Percentiles rank a stretch among this genome's conserved stretches.
Conservation (phyloP, 1,140 invertebrate species). For the Oncopeltus fasciatus region DNA sequence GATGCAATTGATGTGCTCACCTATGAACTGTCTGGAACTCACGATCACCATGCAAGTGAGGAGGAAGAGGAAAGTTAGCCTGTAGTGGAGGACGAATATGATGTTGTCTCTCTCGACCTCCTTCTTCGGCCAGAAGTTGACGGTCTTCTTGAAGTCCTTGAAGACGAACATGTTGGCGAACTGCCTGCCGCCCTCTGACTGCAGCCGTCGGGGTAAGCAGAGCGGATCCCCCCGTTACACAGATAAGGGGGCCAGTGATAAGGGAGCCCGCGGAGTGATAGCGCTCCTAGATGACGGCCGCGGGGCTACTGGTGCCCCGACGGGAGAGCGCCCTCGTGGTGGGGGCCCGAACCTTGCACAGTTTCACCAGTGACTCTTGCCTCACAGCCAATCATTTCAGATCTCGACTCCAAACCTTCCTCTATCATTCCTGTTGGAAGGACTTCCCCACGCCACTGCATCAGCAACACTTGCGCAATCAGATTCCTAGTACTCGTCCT, state of each 20-base stretch:
- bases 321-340: not conserved
- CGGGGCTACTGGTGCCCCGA: not conserved
- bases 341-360: not conserved
- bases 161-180: slow-evolving; percentile 17
- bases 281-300: not conserved
- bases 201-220: too few species aligned
- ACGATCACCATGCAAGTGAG: slow-evolving; percentile 80
- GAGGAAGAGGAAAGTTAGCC: slow-evolving; percentile 78
- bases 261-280: not conserved
- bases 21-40: slow-evolving; percentile 84
- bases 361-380: too few species aligned
- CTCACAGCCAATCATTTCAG: too few species aligned
- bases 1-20: slow-evolving; percentile 86
- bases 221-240: too few species aligned
- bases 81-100: slow-evolving; percentile 84
- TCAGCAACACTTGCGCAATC: too few species aligned
- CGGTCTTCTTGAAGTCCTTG: slow-evolving; percentile 6
- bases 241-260: not conserved
- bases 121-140: not conserved
- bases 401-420: too few species aligned
- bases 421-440: too few species aligned
- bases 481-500: too few species aligned
- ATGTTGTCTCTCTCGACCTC: slow-evolving; percentile 82
- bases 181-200: too few species aligned
- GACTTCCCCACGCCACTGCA: too few species aligned